These are phyloP conservation scores for Actinemys pallida DNA, from an alignment of 2,113 vertebrate species.

Conservation along the genomic window DNA sequence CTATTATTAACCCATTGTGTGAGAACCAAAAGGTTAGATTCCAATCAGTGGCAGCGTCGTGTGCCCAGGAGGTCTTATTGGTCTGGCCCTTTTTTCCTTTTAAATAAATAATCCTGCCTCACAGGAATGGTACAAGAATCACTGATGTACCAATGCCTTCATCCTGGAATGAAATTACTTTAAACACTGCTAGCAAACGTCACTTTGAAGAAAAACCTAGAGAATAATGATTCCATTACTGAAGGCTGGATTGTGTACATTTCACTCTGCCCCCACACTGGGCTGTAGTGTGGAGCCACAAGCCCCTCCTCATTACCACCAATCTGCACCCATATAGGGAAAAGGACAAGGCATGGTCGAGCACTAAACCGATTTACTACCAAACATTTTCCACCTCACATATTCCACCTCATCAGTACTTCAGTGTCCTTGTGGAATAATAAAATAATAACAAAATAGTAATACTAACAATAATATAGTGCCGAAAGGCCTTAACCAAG, in stretches of 20 bases:
- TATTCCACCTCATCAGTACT: not conserved
- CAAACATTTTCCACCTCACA: not conserved
- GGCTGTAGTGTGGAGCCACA: not conserved
- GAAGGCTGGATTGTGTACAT: not conserved
- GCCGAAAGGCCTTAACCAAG: accelerated
- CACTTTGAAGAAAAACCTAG: not conserved
- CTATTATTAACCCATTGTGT: not conserved
- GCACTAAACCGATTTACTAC: not conserved
- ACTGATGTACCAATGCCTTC: not conserved
- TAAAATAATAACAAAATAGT: not conserved
- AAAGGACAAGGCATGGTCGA: not conserved
- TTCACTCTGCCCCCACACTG: not conserved
- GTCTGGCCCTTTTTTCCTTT: not conserved
- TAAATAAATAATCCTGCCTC: not conserved
- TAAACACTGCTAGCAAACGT: not conserved
- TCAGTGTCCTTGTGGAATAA: not conserved
- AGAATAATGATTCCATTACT: not conserved
- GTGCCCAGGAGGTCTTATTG: not conserved
- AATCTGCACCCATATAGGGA: not conserved
- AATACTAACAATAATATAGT: not conserved
- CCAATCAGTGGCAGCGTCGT: not conserved
- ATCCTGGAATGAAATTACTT: not conserved
- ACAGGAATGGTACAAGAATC: not conserved
- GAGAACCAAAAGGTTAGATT: accelerated
- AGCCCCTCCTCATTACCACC: not conserved